Evolutionary conservation across 1,140 invertebrate genomes (phyloP), one percentile per base, ranked within the genome.

Genomic region (Drusus annulatus): DNA sequence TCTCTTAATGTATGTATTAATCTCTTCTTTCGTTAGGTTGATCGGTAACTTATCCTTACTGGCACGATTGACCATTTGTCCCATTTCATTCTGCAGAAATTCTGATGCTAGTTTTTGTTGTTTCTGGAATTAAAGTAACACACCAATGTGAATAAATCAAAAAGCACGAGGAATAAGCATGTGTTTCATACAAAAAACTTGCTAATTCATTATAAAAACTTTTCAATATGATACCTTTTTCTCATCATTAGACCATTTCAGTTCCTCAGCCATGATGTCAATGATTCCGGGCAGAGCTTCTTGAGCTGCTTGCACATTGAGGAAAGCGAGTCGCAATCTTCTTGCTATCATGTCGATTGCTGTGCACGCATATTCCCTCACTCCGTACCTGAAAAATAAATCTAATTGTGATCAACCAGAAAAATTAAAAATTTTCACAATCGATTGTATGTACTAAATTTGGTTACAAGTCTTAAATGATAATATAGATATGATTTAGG

Each of bases 321-420:
- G 91, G 90, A 99, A 99, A 8, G 98, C 95, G 28, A 99, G 90
- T 63, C 99, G 92, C 19, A 99, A 91, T 28, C 99, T 92, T 63
- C 98, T 91, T 3, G 98, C 98, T 81, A 99, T 96, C 91, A 99
- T 97, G 88, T 99, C 99, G 25, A 99, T 94, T 0, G 98, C 97
- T 0, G 96, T 97, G 87, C 96, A 95, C 8, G 98, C 99, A 87
- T 99, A 99, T 89, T 99, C 98, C 50, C 94, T 92, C 31, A 97
- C 93, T 23, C 98, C 98, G 87, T 99, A 99, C 76, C 92, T 91
- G 60, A 2, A 74, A 78, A 8, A 13, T 10, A 13, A 45, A 10
- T 45, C 2, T 1, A 13, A 45, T 45, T 45, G 7, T 45, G 10
- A 1, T 45, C 1, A 45, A 45, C 5, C 8, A 1, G 1, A 36